phyloP scores from a whole-genome alignment of 2,797 vertebrate species.

The Champsocephalus esox region DNA sequence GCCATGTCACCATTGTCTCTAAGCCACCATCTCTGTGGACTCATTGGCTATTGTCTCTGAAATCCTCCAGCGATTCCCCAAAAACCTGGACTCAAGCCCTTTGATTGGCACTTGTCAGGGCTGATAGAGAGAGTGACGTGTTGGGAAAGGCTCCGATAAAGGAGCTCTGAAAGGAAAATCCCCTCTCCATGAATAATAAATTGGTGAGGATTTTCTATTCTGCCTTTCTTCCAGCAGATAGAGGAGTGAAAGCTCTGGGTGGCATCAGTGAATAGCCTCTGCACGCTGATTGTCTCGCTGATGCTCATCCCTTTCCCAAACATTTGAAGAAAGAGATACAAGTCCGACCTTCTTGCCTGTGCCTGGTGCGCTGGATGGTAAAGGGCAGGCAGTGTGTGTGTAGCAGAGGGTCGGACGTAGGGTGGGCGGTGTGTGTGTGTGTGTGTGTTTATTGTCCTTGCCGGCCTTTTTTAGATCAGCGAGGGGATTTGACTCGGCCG shows the following conservation, averaged over 20 bases:
- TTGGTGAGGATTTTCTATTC: constrained; percentile 84
- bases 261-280: constrained; percentile 87
- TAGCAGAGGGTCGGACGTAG: constrained; percentile 43
- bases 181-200: constrained; percentile 89
- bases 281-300: constrained; percentile 88
- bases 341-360: constrained; percentile 83
- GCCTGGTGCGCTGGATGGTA: constrained; percentile 73
- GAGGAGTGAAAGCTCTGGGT: constrained; percentile 91
- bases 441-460: constrained; percentile 72
- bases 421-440: constrained; percentile 43
- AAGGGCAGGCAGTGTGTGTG: constrained; percentile 55
- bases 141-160: constrained; percentile 86
- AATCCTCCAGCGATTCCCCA: constrained; percentile 86
- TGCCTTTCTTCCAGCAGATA: constrained; percentile 66
- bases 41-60: constrained; percentile 89
- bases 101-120: constrained; percentile 98
- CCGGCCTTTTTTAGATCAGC: constrained; percentile 77
- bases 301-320: constrained; percentile 90
- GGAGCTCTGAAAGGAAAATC: constrained; percentile 86
- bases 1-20: constrained; percentile 90
- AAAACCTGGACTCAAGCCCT: constrained; percentile 82
- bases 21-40: constrained; percentile 86
- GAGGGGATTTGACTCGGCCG: constrained; percentile 82
- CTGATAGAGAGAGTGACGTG: constrained; percentile 91
- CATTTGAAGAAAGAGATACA: constrained; percentile 88